Evolutionary conservation across 2,888 invertebrate genomes (phyloP), one percentile per base, ranked within the genome.

Genomic region (Melinaea marsaeus): DNA sequence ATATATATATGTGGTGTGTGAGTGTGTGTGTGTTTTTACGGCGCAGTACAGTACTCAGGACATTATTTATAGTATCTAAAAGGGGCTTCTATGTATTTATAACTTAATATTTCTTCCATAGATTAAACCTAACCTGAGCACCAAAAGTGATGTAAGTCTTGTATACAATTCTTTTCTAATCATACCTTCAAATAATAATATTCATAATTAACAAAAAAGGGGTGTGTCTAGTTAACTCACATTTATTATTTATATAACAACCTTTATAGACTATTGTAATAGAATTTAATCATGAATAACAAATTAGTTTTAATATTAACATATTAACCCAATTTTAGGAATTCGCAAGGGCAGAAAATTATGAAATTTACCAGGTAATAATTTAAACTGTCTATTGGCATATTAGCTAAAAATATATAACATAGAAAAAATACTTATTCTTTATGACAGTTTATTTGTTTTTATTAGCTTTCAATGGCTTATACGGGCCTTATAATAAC

Each of bases 91-190:
- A 56, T 45, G 5, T 47, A 34, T 56, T 58, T 61, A 47, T 63
- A 61, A 65, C 46, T 46, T 57, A 60, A 57, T 65, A 68, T 69
- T 70, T 70, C 66, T 72, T 71, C 62, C 69, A 51, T 72, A 72
- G 72, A 69, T 58, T 65, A 63, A 65, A 55, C 51, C 60, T 62
- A 63, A 66, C 61, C 56, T 42, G 65, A 64, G 61, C 60, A 45
- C 54, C 63, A 54, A 42, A 33, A 54, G 55, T 45, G 48, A 55
- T 55, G 72, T 72, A 72, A 72, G 70, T 71, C 46, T 13, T 51
- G 7, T 32, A 9, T 32, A 22, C 55, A 55, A 22, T 64, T 48
- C 57, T 51, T 59, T 54, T 54, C 13, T 9, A 58, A 57, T 57
- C 57, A 48, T 34, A 37, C 42, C 2, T 51, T 32, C 22, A 7